phyloP scores from a whole-genome alignment of 1,140 invertebrate genomes.

The Riptortus pedestris region DNA sequence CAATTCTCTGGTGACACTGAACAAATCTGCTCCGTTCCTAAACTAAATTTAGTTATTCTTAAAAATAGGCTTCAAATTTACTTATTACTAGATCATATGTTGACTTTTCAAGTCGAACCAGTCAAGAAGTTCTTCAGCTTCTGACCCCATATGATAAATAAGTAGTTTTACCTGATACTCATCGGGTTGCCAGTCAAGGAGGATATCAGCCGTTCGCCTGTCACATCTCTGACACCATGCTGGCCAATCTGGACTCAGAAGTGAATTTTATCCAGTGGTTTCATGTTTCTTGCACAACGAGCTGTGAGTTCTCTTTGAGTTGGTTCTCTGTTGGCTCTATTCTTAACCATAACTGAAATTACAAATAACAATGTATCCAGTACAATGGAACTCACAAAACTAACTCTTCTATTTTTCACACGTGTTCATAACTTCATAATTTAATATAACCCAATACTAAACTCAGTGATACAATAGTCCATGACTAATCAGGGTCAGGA shows the following conservation, averaged over 20 bases:
- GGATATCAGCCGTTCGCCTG: conserved; percentile 68
- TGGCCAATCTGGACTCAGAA: background rate
- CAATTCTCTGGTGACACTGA: background rate
- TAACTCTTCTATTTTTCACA: too few species aligned
- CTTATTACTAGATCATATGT: background rate
- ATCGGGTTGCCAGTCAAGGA: conserved; percentile 56
- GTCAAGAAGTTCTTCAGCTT: background rate
- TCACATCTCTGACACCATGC: conserved; percentile 35
- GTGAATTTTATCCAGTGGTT: background rate
- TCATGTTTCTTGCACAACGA: background rate
- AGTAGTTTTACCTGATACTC: conserved; percentile 36
- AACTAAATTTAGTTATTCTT: background rate
- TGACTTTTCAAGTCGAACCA: background rate
- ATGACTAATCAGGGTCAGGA: too few species aligned
- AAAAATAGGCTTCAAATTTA: background rate
- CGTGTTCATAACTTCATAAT: too few species aligned
- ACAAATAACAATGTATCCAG: too few species aligned
- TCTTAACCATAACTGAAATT: too few species aligned
- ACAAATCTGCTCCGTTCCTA: background rate
- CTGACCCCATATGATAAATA: conserved; percentile 38
- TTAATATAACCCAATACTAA: too few species aligned
- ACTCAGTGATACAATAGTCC: too few species aligned
- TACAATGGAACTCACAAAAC: too few species aligned
- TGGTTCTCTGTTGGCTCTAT: too few species aligned
- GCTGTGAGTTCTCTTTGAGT: background rate